phyloP scores from a whole-genome alignment of 2,888 invertebrate species.

The Lochmaea capreae region DNA sequence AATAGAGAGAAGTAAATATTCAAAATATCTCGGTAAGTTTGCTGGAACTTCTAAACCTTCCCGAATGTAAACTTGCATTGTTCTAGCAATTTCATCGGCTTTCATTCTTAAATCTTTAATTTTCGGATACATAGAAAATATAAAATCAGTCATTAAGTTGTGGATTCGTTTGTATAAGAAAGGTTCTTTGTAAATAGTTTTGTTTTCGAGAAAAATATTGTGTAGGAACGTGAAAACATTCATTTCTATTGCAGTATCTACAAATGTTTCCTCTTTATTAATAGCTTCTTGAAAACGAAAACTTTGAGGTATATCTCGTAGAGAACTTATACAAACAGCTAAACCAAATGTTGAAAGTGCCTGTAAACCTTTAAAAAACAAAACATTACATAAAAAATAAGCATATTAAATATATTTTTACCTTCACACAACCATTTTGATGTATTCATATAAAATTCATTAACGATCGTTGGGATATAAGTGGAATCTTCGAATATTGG shows the following conservation, averaged over 20 bases:
- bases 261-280: constrained; percentile 84
- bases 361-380: constrained; percentile 62
- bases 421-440: constrained; percentile 69
- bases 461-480: constrained; percentile 68
- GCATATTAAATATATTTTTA: neutral
- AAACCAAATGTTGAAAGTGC: constrained; percentile 77
- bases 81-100: constrained; percentile 90
- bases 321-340: constrained; percentile 75
- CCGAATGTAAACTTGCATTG: constrained; percentile 70
- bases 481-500: constrained; percentile 74
- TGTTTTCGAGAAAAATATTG: constrained; percentile 77
- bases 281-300: constrained; percentile 69
- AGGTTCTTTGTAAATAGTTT: constrained; percentile 78
- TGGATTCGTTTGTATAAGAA: constrained; percentile 88
- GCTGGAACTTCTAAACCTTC: constrained; percentile 75
- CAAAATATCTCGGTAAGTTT: constrained; percentile 82
- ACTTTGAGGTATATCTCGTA: constrained; percentile 71
- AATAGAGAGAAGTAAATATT: constrained; percentile 83
- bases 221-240: constrained; percentile 85
- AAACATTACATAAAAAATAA: neutral
- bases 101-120: constrained; percentile 83
- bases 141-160: constrained; percentile 89
- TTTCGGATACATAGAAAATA: constrained; percentile 92
- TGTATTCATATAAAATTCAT: constrained; percentile 67
- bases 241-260: constrained; percentile 83